phyloP scores from a whole-genome alignment of 2,888 invertebrate genomes.

The Mesochorus sp. region DNA sequence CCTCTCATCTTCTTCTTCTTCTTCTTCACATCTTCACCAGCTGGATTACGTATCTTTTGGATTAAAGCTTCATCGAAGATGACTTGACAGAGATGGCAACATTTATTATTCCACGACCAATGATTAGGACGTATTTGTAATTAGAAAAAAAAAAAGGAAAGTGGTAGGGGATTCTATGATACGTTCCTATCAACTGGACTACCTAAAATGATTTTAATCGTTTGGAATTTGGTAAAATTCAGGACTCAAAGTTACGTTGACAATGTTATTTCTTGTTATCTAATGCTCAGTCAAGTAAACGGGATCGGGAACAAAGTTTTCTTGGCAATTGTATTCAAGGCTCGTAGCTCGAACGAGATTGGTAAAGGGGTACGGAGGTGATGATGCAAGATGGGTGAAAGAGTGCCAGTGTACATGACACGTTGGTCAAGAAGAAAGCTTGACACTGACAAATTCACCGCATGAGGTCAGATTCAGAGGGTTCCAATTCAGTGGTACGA shows the following conservation, averaged over 20 bases:
- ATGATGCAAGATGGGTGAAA: constrained; percentile 20
- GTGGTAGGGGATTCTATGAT: too few species aligned
- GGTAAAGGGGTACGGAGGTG: neutral
- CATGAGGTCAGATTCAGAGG: constrained; percentile 62
- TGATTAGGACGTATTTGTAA: too few species aligned
- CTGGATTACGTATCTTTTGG: neutral
- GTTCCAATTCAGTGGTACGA: constrained; percentile 61
- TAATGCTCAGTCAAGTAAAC: too few species aligned
- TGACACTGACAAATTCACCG: constrained; percentile 66
- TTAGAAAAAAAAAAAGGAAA: too few species aligned
- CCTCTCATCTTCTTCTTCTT: too few species aligned
- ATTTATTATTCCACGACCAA: too few species aligned
- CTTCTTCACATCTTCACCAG: neutral
- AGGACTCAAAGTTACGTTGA: too few species aligned
- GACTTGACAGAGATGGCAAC: neutral
- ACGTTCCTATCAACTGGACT: neutral
- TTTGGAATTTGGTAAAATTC: too few species aligned
- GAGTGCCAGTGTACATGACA: constrained; percentile 57
- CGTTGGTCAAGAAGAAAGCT: constrained; percentile 59
- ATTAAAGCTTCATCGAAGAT: constrained; percentile 32
- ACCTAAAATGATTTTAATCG: neutral
- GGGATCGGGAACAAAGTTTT: neutral
- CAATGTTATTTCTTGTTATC: too few species aligned
- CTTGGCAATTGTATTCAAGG: neutral
- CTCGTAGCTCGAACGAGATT: neutral